A percentile compares a stretch with the other conserved stretches of the same genome.
Conservation (phyloP, 2,797 vertebrate genomes). For the Argentina silus region DNA sequence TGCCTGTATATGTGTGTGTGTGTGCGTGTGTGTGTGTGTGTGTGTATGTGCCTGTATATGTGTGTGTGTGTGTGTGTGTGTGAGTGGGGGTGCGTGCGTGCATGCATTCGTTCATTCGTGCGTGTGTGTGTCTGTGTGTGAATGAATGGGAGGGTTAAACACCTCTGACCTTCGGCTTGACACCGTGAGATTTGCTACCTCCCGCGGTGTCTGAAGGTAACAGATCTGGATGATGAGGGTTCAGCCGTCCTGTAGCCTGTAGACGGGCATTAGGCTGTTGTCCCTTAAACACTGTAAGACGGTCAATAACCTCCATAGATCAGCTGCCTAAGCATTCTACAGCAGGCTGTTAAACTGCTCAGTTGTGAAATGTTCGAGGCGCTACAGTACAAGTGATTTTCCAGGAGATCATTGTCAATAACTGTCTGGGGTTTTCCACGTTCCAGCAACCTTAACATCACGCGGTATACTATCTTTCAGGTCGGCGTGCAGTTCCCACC, state of each 20-base stretch:
- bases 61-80: slow-evolving; percentile 4
- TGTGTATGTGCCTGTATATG: not conserved
- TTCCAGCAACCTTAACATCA: no score
- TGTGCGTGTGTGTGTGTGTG: slow-evolving; percentile 8
- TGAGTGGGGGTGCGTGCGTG: slow-evolving; percentile 2
- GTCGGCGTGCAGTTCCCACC: not conserved
- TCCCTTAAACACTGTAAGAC: not conserved
- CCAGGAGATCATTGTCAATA: not conserved
- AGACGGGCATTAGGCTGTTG: not conserved
- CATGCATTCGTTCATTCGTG: not conserved
- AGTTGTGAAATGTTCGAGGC: not conserved
- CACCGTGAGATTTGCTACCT: slow-evolving; percentile 12
- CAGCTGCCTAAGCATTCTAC: not conserved
- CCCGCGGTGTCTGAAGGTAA: not conserved
- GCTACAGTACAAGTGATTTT: not conserved
- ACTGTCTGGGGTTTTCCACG: not conserved
- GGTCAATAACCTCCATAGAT: not conserved
- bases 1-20: slow-evolving; percentile 5
- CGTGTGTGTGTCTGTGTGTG: slow-evolving; percentile 12
- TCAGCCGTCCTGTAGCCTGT: not conserved
- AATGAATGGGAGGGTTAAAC: not conserved
- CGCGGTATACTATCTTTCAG: no score
- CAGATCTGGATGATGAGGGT: not conserved
- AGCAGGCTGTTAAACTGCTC: not conserved
- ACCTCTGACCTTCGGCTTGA: slow-evolving; percentile 8